These are phyloP conservation scores for Proterorhinus semilunaris DNA, from an alignment of 2,113 vertebrate species.

Conservation along the genomic window DNA sequence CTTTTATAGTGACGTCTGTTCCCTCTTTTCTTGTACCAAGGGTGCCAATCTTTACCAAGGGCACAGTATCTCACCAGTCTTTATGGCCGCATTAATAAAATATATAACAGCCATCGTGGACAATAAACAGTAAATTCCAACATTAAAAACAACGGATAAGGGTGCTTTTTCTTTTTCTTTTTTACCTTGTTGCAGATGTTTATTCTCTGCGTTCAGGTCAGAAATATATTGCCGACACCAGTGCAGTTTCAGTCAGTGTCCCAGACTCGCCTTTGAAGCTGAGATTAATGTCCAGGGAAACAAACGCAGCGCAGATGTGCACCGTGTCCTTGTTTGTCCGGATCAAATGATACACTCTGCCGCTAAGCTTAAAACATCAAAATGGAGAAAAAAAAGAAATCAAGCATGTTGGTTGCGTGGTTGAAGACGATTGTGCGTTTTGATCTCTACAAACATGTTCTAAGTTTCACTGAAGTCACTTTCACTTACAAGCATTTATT, in stretches of 20 bases:
- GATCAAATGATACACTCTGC: constrained; percentile 11
- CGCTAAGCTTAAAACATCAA: constrained; percentile 23
- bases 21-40: neutral
- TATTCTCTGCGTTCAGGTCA: constrained; percentile 9
- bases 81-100: neutral
- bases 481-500: no score
- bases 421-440: no score
- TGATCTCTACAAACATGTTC: no score
- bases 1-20: neutral
- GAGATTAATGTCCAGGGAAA: constrained; percentile 38
- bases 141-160: neutral
- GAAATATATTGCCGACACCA: constrained; percentile 12
- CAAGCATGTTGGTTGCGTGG: neutral
- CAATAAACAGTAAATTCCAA: neutral
- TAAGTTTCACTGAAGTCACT: no score
- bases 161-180: no score
- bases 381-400: constrained; percentile 12
- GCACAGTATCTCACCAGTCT: neutral
- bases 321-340: constrained; percentile 28
- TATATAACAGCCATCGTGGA: neutral
- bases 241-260: constrained; percentile 9
- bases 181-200: neutral
- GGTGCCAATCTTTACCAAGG: neutral
- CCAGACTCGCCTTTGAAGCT: constrained; percentile 17
- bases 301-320: constrained; percentile 23